A percentile compares a stretch with the other conserved stretches of the same genome.
Evolutionary conservation across 2,113 vertebrate genomes (phyloP).

Genomic region (Protobothrops flavoviridis): DNA sequence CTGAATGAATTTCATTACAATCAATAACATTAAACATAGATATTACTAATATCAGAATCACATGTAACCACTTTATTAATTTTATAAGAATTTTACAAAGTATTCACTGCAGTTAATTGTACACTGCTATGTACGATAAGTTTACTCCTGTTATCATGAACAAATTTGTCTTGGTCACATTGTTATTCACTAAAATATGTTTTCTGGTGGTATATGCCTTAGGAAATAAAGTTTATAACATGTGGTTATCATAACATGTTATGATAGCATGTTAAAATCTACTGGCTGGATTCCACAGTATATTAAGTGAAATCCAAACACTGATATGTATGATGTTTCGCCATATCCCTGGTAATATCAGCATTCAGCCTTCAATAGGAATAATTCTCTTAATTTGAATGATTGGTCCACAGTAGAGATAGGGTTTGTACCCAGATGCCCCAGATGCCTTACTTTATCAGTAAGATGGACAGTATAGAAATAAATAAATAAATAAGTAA

Average conservation of each 20-base stretch:
- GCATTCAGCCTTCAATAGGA: not conserved
- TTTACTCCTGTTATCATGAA: not conserved
- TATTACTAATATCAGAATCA: not conserved
- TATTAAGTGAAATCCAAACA: not conserved
- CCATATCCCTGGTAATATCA: not conserved
- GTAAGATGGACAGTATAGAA: too few relatives aligned
- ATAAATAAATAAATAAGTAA: too few relatives aligned
- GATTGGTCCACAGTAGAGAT: not conserved
- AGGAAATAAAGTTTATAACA: not conserved
- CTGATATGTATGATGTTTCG: not conserved
- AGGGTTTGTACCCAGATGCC: not conserved
- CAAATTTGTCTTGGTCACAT: not conserved
- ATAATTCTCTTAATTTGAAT: not conserved
- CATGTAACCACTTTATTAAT: not conserved
- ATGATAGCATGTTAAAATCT: not conserved
- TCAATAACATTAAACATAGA: not conserved
- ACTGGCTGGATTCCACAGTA: not conserved
- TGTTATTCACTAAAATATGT: not conserved
- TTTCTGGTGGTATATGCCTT: not conserved
- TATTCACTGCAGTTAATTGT: not conserved
- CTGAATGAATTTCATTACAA: not conserved
- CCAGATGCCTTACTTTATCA: not conserved
- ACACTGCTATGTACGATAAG: not conserved
- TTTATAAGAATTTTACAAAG: not conserved
- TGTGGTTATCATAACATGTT: not conserved